These are phyloP conservation scores for Thecocarcelia acutangulata DNA, from an alignment of 2,888 invertebrate genomes.

Conservation along the genomic window DNA sequence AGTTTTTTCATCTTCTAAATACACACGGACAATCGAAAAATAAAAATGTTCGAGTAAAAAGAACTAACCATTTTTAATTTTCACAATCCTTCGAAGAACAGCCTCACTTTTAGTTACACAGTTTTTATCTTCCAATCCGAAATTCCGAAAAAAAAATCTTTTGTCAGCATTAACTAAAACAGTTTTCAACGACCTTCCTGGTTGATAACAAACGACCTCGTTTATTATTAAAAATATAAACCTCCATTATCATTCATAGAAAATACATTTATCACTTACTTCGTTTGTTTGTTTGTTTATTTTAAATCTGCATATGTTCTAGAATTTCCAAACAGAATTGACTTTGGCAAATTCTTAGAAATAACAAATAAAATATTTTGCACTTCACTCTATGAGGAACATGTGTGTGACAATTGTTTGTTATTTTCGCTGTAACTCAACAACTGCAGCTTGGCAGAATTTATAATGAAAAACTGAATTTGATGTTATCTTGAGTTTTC, in stretches of 20 bases:
- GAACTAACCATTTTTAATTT: no score
- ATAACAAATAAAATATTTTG: not conserved
- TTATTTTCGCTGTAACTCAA: conserved; percentile 14
- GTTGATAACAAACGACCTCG: conserved; percentile 36
- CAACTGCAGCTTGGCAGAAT: conserved; percentile 40
- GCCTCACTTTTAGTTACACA: no score
- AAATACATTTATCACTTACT: not conserved
- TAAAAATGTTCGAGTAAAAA: no score
- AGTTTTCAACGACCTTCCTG: conserved; percentile 24
- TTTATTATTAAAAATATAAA: not conserved
- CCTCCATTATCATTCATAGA: not conserved
- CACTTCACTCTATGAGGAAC: conserved; percentile 15
- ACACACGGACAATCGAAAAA: no score
- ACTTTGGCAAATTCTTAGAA: conserved; percentile 44
- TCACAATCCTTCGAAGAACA: no score
- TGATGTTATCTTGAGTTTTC: conserved; percentile 25
- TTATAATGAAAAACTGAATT: conserved; percentile 39
- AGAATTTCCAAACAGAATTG: conserved; percentile 6
- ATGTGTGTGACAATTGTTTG: conserved; percentile 26
- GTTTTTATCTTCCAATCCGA: no score
- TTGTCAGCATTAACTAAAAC: no score
- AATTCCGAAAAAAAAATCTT: not conserved
- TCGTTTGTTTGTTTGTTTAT: not conserved
- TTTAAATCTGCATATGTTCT: not conserved
- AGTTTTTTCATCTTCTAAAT: no score